Evolutionary conservation across 2,797 vertebrate genomes (phyloP), one percentile per base, ranked within the genome.

Genomic region (Sandelia bainsii): DNA sequence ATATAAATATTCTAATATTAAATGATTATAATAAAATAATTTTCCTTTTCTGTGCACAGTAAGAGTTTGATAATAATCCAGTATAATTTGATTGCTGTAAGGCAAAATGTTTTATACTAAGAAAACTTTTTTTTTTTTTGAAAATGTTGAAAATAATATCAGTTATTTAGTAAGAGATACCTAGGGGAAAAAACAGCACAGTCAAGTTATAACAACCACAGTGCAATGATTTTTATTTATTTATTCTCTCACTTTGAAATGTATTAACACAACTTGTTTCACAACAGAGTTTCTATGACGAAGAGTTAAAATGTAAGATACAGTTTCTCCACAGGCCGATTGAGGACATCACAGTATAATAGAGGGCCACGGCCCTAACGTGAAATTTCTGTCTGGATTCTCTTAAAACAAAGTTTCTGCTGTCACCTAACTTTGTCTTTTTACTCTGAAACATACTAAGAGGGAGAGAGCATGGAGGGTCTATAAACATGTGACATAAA

Each of bases 231-330:
- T 44, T 69, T 70, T 4, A 37, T 69, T n/a, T n/a, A n/a, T n/a
- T n/a, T n/a, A n/a, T 53, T 58, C 9, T 61, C 22, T 1, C 37
- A 23, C 34, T 57, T 57, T 23, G 22, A 57, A 66, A 27, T 29
- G 6, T 57, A 45, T 77, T 17, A 23, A 39, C 63, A 53, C 37
- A 46, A 61, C 32, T 51, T 20, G 58, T 64, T 58, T 58, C 57
- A 79, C 48, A 54, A 19, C 11, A 40, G 59, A 52, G 42, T 40
- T 40, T 25, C 56, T 46, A 20, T 29, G 17, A 19, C 16, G 44
- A 59, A 58, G 11, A 34, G 51, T 68, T 62, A 5, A 48, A 46
- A 67, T 46, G 48, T n/a, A 62, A 32, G 22, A 22, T 25, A 59
- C 29, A 23, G 19, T 60, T 61, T 45, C 50, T 64, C 57, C 74